These are phyloP conservation scores for Oscheius sp. DNA, from an alignment of 2,888 invertebrate species.

Conservation along the genomic window DNA sequence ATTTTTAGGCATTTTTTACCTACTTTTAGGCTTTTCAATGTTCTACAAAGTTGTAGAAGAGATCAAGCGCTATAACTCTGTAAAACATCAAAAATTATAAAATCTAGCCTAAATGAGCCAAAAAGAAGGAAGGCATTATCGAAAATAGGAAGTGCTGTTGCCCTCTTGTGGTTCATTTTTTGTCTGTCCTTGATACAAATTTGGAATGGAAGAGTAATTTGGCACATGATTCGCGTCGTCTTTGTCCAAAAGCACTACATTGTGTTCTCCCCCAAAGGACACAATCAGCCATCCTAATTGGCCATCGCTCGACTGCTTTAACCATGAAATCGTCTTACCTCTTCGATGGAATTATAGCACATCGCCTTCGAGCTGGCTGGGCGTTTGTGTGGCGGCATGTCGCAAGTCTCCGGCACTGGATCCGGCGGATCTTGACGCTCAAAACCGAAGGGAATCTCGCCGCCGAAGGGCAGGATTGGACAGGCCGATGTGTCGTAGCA, in stretches of 20 bases:
- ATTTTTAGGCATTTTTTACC: too few species aligned
- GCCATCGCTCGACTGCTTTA: background rate
- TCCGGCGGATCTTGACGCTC: conserved; percentile 15
- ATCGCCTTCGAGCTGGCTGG: conserved; percentile 27
- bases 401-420: conserved; percentile 7
- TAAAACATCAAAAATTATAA: too few species aligned
- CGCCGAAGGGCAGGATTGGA: conserved; percentile 45
- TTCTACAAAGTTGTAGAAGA: too few species aligned
- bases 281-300: conserved; percentile 13
- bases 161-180: too few species aligned
- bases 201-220: too few species aligned
- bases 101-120: too few species aligned
- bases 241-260: background rate
- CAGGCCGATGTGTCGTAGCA: conserved; percentile 66
- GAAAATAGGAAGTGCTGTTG: too few species aligned
- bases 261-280: background rate
- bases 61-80: too few species aligned
- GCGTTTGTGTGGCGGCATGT: conserved; percentile 18
- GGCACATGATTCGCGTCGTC: too few species aligned
- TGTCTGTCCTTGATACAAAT: too few species aligned
- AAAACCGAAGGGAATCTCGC: conserved; percentile 22
- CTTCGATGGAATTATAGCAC: conserved; percentile 23
- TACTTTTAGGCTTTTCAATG: too few species aligned
- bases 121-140: too few species aligned
- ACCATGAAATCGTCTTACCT: conserved; percentile 16